These are phyloP conservation scores for Varanus salvator DNA, from an alignment of 2,113 vertebrate genomes.

Conservation along the genomic window DNA sequence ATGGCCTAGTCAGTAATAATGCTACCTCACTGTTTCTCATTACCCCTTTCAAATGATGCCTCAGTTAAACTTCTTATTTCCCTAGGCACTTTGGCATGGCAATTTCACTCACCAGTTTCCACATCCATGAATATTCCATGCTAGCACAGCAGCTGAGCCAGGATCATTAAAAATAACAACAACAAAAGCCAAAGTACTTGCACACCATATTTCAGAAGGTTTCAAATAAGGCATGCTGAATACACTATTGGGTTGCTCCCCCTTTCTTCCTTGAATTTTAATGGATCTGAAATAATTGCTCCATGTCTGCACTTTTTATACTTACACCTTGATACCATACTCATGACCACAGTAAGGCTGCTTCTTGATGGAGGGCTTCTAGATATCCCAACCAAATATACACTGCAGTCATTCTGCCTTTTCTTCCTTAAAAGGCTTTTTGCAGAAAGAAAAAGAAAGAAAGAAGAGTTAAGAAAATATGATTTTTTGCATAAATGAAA, in stretches of 20 bases:
- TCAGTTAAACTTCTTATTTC: not conserved
- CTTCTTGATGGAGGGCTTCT: no score
- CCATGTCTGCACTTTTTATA: not conserved
- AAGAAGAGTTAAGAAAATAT: no score
- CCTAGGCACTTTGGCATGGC: not conserved
- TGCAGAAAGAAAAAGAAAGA: no score
- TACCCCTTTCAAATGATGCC: not conserved
- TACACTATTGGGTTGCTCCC: not conserved
- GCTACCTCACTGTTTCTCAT: not conserved
- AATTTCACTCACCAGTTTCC: not conserved
- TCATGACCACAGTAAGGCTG: not conserved
- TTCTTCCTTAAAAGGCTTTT: no score
- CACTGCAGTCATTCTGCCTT: no score
- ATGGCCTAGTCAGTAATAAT: not conserved
- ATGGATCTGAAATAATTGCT: not conserved
- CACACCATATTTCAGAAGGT: not conserved
- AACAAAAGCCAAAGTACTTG: not conserved
- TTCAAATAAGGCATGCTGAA: not conserved
- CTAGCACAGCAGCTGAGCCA: not conserved
- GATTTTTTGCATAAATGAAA: no score
- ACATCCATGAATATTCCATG: not conserved
- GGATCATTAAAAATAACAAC: not conserved
- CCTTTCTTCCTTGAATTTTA: not conserved
- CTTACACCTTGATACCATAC: not conserved
- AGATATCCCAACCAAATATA: no score